Evolutionary conservation across 2,113 vertebrate genomes (phyloP).

Genomic region (Cairina moschata): DNA sequence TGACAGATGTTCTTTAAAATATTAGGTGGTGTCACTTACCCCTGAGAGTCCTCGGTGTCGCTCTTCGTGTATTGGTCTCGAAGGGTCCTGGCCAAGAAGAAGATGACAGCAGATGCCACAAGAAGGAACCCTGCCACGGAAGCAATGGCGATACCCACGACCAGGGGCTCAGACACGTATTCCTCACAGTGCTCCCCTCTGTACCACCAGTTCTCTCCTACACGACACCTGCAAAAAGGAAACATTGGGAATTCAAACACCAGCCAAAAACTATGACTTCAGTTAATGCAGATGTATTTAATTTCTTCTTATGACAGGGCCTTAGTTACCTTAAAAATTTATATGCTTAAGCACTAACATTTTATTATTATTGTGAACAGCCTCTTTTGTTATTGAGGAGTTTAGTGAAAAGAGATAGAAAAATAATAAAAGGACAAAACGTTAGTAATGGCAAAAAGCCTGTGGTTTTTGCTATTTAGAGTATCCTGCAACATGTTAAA

Average conservation of each 20-base stretch:
- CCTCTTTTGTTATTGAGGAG: not conserved
- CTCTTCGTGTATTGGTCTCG: constrained; percentile 83
- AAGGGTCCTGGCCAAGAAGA: constrained; percentile 86
- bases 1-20: not conserved
- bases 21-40: constrained; percentile 75
- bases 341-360: not conserved
- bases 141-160: constrained; percentile 88
- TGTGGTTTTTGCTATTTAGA: not conserved
- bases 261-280: not conserved
- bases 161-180: constrained; percentile 89
- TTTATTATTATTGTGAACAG: not conserved
- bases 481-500: not conserved
- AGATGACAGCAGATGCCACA: constrained; percentile 81
- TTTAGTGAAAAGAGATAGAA: not conserved
- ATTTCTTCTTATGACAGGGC: not conserved
- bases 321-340: not conserved
- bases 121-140: constrained; percentile 87
- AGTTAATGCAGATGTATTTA: not conserved
- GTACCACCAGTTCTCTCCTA: constrained; percentile 97
- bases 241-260: not conserved
- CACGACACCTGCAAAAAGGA: constrained; percentile 83
- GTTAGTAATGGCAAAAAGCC: not conserved
- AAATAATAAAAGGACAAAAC: not conserved
- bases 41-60: constrained; percentile 79
- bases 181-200: constrained; percentile 93